Percentiles rank a stretch among this genome's conserved stretches.
Conservation (phyloP, 2,888 invertebrate genomes). For the Nomada ruficornis region DNA sequence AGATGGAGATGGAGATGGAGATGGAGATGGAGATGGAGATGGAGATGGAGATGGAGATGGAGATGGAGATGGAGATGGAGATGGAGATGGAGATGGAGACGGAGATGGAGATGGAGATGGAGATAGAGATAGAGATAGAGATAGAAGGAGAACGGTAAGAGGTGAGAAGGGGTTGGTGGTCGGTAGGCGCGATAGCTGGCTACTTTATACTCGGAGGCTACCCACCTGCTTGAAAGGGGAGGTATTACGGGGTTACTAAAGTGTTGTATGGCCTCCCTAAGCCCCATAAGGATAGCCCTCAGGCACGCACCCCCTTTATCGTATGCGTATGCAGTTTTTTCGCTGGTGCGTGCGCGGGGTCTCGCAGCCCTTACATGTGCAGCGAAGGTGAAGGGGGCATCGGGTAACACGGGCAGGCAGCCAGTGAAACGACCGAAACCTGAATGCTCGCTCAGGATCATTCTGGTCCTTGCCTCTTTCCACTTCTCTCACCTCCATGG, state of each 20-base stretch:
- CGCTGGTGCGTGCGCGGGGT: constrained; percentile 81
- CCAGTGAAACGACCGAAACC: constrained; percentile 75
- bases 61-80: not conserved
- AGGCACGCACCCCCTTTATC: constrained; percentile 78
- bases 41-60: not conserved
- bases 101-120: not conserved
- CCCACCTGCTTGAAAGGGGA: constrained; percentile 71
- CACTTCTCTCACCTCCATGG: too few species aligned
- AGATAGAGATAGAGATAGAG: not conserved
- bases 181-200: constrained; percentile 61
- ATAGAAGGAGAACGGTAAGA: constrained; percentile 23
- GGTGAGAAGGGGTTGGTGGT: not conserved
- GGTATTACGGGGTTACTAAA: constrained; percentile 83
- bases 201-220: constrained; percentile 70
- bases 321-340: constrained; percentile 80
- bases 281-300: constrained; percentile 79
- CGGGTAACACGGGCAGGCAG: constrained; percentile 82
- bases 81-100: not conserved
- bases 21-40: not conserved
- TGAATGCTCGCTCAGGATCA: constrained; percentile 67
- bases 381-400: constrained; percentile 84
- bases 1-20: not conserved
- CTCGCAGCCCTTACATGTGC: constrained; percentile 81
- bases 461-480: constrained; percentile 23
- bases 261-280: constrained; percentile 83